phyloP scores from a whole-genome alignment of 2,113 vertebrate genomes.

The Myrmecophaga tridactyla region DNA sequence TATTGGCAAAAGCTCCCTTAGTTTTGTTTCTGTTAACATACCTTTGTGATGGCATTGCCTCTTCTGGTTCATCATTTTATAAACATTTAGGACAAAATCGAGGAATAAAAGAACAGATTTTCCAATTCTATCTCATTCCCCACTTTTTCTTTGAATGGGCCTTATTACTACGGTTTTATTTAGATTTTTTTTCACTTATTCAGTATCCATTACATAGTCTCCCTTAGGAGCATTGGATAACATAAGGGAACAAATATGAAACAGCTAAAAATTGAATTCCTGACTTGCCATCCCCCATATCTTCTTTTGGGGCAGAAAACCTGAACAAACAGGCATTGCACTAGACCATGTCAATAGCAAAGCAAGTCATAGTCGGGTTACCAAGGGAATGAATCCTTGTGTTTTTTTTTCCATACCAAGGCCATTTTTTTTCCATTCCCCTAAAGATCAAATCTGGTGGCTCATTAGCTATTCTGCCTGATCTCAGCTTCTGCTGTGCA shows the following conservation, averaged over 20 bases:
- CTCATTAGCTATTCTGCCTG: constrained; percentile 70
- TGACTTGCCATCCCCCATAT: neutral
- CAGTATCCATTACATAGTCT: neutral
- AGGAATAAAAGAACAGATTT: neutral
- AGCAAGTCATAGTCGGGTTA: constrained; percentile 10
- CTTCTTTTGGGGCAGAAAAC: constrained; percentile 47
- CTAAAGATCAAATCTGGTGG: constrained; percentile 65
- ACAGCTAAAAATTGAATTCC: neutral
- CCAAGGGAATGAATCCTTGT: constrained; percentile 23
- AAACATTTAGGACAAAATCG: neutral
- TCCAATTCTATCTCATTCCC: neutral
- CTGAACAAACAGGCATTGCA: constrained; percentile 68
- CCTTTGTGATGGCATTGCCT: neutral
- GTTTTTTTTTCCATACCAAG: constrained; percentile 64
- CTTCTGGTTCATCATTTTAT: neutral
- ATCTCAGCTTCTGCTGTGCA: constrained; percentile 54
- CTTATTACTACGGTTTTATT: neutral
- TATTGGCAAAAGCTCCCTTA: neutral
- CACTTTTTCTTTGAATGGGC: neutral
- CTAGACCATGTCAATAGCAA: constrained; percentile 44
- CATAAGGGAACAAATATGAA: constrained; percentile 2
- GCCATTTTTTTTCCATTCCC: constrained; percentile 38
- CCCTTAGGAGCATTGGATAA: neutral
- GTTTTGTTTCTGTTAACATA: neutral
- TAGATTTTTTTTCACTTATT: neutral